Evolutionary conservation across 2,888 invertebrate species (phyloP).

Genomic region (Calephelis perditalis): DNA sequence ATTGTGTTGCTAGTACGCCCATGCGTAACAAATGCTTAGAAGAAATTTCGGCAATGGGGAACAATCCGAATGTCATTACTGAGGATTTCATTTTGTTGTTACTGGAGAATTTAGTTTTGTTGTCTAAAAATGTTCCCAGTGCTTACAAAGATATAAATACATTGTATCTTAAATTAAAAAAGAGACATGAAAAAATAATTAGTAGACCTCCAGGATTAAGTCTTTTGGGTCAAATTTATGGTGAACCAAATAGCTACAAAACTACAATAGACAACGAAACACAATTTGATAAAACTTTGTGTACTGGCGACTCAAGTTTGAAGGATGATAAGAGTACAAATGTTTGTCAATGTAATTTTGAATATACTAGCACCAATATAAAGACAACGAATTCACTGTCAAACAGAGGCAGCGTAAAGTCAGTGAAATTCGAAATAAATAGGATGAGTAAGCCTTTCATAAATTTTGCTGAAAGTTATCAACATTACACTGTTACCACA

Average conservation of each 20-base stretch:
- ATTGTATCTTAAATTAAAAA: slow-evolving; percentile 46
- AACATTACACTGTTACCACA: slow-evolving; percentile 20
- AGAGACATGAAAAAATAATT: slow-evolving; percentile 46
- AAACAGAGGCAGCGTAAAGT: neutral
- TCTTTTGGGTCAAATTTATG: slow-evolving; percentile 54
- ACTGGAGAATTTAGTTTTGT: slow-evolving; percentile 49
- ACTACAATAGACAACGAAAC: slow-evolving; percentile 35
- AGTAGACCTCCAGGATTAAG: slow-evolving; percentile 43
- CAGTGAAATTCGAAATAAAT: neutral
- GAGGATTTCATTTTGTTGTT: slow-evolving; percentile 57
- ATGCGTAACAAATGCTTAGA: slow-evolving; percentile 33
- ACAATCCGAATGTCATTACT: slow-evolving; percentile 45
- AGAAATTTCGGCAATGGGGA: slow-evolving; percentile 28
- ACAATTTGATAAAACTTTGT: slow-evolving; percentile 35
- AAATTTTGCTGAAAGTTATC: neutral
- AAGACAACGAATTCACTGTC: neutral
- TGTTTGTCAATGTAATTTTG: slow-evolving; percentile 16
- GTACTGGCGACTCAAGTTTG: slow-evolving; percentile 13
- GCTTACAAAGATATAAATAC: slow-evolving; percentile 52
- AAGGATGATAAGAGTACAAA: slow-evolving; percentile 20
- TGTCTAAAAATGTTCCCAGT: slow-evolving; percentile 42
- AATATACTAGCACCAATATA: slow-evolving; percentile 22
- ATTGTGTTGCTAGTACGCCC: slow-evolving; percentile 20
- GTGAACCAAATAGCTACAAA: slow-evolving; percentile 36
- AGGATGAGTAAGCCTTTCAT: neutral